Conservation (phyloP, 1,140 invertebrate genomes). For the Apis laboriosa region DNA sequence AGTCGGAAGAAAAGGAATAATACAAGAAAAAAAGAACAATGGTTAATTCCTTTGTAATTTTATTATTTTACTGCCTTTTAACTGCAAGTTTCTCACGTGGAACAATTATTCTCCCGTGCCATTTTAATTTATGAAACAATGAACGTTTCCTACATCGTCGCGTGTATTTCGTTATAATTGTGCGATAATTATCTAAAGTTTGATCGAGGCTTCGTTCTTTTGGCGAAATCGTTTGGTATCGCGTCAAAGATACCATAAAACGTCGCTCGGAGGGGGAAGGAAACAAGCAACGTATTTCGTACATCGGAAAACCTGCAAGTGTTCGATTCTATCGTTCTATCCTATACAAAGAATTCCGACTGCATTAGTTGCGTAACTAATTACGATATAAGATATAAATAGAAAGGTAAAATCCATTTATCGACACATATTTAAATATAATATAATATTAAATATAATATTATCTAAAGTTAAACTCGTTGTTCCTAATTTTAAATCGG, state of each 20-base stretch:
- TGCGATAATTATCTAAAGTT: constrained; percentile 29
- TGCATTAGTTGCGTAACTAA: neutral
- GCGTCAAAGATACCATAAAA: constrained; percentile 36
- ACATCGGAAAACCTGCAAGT: constrained; percentile 15
- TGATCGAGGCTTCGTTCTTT: constrained; percentile 18
- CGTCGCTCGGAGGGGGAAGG: neutral
- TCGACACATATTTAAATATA: neutral
- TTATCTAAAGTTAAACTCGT: too few relatives aligned
- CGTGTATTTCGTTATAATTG: constrained; percentile 2
- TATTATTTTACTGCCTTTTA: constrained; percentile 15
- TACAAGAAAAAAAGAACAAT: constrained; percentile 45
- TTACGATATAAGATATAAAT: neutral
- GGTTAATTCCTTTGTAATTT: constrained; percentile 21
- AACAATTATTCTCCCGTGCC: constrained; percentile 7
- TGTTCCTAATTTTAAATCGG: too few relatives aligned
- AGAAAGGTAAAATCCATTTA: neutral
- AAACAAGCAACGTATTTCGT: neutral
- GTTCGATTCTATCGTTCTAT: neutral
- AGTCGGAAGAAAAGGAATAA: constrained; percentile 47
- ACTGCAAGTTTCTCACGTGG: neutral
- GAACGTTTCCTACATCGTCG: neutral
- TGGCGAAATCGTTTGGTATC: constrained; percentile 7
- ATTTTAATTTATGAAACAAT: constrained; percentile 1
- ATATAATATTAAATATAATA: too few relatives aligned
- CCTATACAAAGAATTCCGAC: neutral